Evolutionary conservation across 1,140 invertebrate species (phyloP).

Genomic region (Tetraneura akinire): DNA sequence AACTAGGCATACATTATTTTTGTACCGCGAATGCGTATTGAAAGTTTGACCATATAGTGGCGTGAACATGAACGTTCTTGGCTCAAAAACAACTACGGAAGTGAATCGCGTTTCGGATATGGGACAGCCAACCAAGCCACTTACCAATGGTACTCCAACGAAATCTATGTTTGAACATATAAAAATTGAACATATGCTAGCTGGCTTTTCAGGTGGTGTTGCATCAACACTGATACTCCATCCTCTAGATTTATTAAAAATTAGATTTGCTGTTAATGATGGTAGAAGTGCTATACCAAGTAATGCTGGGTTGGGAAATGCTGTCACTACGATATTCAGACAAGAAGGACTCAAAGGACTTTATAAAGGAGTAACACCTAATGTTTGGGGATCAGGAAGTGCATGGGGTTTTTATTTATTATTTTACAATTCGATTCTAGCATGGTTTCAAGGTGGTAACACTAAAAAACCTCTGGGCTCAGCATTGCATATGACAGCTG

Average conservation of each 20-base stretch:
- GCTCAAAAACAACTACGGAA: conserved; percentile 44
- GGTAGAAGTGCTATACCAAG: conserved; percentile 78
- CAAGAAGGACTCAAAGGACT: conserved; percentile 87
- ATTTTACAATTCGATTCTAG: conserved; percentile 93
- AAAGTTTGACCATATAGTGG: conserved; percentile 1
- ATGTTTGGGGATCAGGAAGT: conserved; percentile 91
- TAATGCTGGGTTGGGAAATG: conserved; percentile 84
- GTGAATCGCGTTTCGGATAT: conserved; percentile 38
- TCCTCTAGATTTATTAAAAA: conserved; percentile 95
- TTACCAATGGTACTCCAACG: conserved; percentile 2
- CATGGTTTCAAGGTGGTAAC: conserved; percentile 83
- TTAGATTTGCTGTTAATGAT: conserved; percentile 95
- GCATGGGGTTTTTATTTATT: conserved; percentile 99
- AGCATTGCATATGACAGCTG: conserved; percentile 83
- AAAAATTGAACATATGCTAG: conserved; percentile 90
- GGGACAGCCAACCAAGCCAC: conserved; percentile 36
- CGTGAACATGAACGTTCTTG: conserved; percentile 49
- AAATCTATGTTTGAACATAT: conserved; percentile 67
- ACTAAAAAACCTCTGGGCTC: conserved; percentile 77
- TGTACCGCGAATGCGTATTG: conserved; percentile 2
- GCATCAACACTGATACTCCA: conserved; percentile 87
- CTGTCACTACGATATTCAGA: conserved; percentile 82
- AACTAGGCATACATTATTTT: background rate
- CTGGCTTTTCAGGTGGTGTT: conserved; percentile 91
- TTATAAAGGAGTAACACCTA: conserved; percentile 94